Evolutionary conservation across 2,888 invertebrate species (phyloP).

Genomic region (Drosophila sordidapex): DNA sequence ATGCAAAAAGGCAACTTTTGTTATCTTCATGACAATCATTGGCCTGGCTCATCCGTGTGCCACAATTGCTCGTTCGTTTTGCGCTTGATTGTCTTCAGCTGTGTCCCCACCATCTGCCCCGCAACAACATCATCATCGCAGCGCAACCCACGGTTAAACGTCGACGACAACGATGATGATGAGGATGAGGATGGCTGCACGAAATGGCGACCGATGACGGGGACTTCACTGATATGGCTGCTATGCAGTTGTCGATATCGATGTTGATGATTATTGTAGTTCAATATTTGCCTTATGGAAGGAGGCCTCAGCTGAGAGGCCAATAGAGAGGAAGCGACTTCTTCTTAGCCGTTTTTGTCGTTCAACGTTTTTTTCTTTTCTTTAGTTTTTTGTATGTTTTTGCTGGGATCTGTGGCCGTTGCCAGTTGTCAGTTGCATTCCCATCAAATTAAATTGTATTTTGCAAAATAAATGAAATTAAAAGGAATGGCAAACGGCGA

Average conservation of each 20-base stretch:
- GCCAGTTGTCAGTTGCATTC: conserved; percentile 79
- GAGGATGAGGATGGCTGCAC: conserved; percentile 47
- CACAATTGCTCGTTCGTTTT: conserved; percentile 79
- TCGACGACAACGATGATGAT: conserved; percentile 24
- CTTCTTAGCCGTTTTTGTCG: conserved; percentile 59
- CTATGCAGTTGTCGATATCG: conserved; percentile 48
- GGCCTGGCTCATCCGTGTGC: conserved; percentile 77
- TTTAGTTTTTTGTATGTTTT: conserved; percentile 9
- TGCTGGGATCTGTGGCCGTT: conserved; percentile 28
- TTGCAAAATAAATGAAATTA: conserved; percentile 79
- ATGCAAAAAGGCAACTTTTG: conserved; percentile 82
- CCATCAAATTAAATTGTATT: conserved; percentile 81
- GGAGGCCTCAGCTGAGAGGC: conserved; percentile 42
- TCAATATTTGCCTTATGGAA: conserved; percentile 81
- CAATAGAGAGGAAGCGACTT: conserved; percentile 31
- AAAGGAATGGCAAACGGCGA: conserved; percentile 74
- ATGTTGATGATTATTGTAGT: conserved; percentile 79
- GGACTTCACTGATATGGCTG: conserved; percentile 61
- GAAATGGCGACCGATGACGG: conserved; percentile 68
- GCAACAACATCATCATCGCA: neutral
- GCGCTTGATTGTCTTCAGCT: conserved; percentile 75
- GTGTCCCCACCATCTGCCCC: conserved; percentile 25
- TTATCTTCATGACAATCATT: conserved; percentile 80
- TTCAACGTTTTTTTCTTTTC: conserved; percentile 25
- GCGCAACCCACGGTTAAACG: neutral